Percentiles rank a stretch among this genome's conserved stretches.
Evolutionary conservation across 2,113 vertebrate genomes (phyloP).

Genomic region (Apistogramma diplotaenia): DNA sequence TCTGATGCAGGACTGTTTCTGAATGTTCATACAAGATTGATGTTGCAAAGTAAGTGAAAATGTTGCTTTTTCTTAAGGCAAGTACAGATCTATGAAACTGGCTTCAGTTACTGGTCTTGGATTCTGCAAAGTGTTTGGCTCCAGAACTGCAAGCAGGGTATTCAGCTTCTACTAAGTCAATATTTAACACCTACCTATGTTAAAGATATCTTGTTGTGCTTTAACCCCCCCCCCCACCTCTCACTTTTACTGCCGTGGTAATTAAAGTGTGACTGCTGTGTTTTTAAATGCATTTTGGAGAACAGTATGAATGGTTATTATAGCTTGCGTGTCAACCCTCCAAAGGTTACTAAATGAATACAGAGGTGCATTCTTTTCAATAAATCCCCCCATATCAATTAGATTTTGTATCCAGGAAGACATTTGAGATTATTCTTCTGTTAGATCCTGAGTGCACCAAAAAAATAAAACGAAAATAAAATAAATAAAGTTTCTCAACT

Average conservation of each 20-base stretch:
- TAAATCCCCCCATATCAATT: not conserved
- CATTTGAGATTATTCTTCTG: not conserved
- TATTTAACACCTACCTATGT: not conserved
- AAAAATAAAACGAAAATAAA: fast-evolving
- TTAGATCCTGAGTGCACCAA: not conserved
- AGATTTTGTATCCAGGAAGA: not conserved
- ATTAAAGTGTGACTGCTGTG: not conserved
- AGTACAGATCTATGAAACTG: not conserved
- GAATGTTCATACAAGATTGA: too few species aligned
- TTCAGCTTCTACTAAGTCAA: not conserved
- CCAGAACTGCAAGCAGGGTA: not conserved
- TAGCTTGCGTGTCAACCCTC: not conserved
- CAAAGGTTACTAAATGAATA: not conserved
- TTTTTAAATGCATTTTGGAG: not conserved
- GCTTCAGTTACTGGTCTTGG: not conserved
- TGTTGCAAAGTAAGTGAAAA: not conserved
- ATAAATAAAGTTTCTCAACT: not conserved
- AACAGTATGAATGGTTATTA: not conserved
- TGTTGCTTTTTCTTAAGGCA: not conserved
- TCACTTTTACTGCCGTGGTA: not conserved
- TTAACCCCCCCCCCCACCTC: not conserved
- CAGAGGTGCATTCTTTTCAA: not conserved
- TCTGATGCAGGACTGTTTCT: not conserved
- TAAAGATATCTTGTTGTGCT: not conserved
- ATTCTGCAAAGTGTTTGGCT: not conserved